Evolutionary conservation across 2,797 vertebrate species (phyloP).

Genomic region (Gila robusta): DNA sequence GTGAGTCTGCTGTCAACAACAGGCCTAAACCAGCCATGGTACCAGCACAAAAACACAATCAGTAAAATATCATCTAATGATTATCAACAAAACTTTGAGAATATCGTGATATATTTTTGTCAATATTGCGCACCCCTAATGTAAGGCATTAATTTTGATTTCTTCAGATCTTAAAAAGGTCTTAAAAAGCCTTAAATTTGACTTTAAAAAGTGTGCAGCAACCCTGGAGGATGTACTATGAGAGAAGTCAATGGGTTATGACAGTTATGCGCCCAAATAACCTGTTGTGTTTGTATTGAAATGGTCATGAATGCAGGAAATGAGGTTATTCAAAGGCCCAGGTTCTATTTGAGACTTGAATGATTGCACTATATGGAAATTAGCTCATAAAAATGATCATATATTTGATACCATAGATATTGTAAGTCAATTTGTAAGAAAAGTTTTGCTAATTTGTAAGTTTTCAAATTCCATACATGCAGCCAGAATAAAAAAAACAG

Average conservation of each 20-base stretch:
- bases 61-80: too few species aligned
- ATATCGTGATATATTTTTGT: too few species aligned
- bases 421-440: background rate
- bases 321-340: background rate
- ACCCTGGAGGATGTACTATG: background rate
- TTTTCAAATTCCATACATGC: background rate
- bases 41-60: too few species aligned
- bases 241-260: conserved; percentile 22
- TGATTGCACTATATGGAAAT: background rate
- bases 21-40: too few species aligned
- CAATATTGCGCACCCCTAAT: too few species aligned
- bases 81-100: too few species aligned
- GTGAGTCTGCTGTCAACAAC: too few species aligned
- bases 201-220: too few species aligned
- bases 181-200: too few species aligned
- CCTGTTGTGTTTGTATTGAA: background rate
- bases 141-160: too few species aligned
- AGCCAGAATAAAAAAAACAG: background rate
- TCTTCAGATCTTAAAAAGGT: too few species aligned
- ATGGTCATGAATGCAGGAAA: conserved; percentile 10
- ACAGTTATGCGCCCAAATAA: background rate
- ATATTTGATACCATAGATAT: background rate
- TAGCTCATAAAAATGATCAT: background rate
- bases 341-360: background rate
- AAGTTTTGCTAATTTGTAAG: background rate